Conservation (phyloP, 2,888 invertebrate genomes). For the Sminthurides aquaticus region DNA sequence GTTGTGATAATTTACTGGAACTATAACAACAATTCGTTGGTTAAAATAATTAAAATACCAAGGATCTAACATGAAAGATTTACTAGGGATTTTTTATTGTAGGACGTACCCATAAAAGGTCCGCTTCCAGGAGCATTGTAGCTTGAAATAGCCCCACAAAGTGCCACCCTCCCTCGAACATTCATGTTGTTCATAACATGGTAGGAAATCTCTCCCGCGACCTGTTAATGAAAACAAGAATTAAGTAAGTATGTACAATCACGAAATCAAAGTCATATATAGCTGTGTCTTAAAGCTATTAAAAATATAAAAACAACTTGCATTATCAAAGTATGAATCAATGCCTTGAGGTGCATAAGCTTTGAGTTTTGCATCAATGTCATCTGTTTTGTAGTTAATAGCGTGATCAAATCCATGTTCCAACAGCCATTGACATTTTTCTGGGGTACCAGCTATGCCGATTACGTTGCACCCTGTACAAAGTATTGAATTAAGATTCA, state of each 20-base stretch:
- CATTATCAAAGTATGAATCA: slow-evolving; percentile 71
- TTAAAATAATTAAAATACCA: too few species aligned
- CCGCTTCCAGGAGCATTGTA: slow-evolving; percentile 51
- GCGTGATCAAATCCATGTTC: slow-evolving; percentile 60
- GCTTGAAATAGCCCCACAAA: slow-evolving; percentile 60
- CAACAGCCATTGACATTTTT: slow-evolving; percentile 63
- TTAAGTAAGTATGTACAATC: too few species aligned
- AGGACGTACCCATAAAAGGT: background rate
- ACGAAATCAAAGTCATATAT: too few species aligned
- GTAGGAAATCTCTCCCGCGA: slow-evolving; percentile 60
- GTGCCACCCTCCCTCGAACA: slow-evolving; percentile 55
- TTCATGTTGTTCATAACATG: slow-evolving; percentile 58
- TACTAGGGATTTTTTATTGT: too few species aligned
- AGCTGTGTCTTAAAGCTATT: too few species aligned
- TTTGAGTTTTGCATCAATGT: slow-evolving; percentile 53
- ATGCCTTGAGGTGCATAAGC: slow-evolving; percentile 60
- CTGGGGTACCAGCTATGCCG: slow-evolving; percentile 63
- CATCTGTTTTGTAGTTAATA: slow-evolving; percentile 62
- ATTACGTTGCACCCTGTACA: slow-evolving; percentile 57
- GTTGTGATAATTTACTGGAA: slow-evolving; percentile 53
- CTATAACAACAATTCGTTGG: slow-evolving; percentile 42
- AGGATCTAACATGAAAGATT: too few species aligned
- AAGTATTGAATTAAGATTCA: background rate
- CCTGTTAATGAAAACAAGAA: slow-evolving; percentile 51
- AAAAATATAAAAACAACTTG: slow-evolving; percentile 50